Evolutionary conservation across 2,797 vertebrate species (phyloP).

Genomic region (Sebastes baramenuke): DNA sequence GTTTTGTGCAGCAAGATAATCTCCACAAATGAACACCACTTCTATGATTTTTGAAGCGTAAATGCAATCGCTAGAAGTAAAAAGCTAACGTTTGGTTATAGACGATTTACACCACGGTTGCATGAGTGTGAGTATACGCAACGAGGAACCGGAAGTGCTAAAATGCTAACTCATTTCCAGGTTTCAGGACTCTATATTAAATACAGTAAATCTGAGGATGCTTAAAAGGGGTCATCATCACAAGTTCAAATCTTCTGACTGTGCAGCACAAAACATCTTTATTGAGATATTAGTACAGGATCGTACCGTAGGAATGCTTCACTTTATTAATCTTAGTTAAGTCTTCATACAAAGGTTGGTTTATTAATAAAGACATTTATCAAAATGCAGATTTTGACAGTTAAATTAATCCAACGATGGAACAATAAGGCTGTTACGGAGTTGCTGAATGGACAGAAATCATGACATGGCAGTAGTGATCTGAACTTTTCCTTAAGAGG

Average conservation of each 20-base stretch:
- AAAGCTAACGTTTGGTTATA: no score
- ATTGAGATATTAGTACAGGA: conserved; percentile 50
- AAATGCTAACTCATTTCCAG: no score
- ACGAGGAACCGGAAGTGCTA: not conserved
- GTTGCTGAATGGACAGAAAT: conserved; percentile 52
- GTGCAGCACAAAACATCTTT: conserved; percentile 52
- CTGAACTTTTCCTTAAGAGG: conserved; percentile 32
- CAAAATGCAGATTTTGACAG: conserved; percentile 59
- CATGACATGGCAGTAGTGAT: conserved; percentile 42
- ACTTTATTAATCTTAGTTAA: conserved; percentile 62
- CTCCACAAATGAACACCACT: no score
- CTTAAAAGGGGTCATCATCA: not conserved
- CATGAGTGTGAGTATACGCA: no score
- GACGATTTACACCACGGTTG: no score
- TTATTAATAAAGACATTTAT: conserved; percentile 70
- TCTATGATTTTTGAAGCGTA: no score
- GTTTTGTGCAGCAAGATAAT: no score
- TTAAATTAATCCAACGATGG: conserved; percentile 51
- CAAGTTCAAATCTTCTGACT: not conserved
- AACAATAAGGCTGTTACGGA: conserved; percentile 59
- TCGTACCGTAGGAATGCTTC: conserved; percentile 60
- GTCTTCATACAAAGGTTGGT: conserved; percentile 62
- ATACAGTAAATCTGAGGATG: not conserved
- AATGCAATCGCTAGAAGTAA: no score
- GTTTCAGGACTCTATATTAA: not conserved